Conservation (phyloP, 2,113 vertebrate species). For the Elgaria multicarinata region DNA sequence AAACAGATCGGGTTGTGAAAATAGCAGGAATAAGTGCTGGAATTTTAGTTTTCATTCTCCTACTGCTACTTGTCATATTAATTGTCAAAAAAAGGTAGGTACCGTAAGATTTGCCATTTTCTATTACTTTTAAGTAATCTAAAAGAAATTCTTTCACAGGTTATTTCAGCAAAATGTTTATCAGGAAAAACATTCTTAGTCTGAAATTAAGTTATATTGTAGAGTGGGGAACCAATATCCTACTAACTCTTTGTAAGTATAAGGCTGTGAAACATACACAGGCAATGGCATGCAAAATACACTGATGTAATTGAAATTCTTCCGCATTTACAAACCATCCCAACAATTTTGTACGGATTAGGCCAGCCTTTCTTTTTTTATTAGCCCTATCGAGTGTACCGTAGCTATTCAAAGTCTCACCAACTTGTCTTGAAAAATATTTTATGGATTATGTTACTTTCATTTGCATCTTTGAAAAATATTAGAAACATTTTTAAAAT, state of each 20-base stretch:
- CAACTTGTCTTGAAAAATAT: constrained; percentile 47
- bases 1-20: constrained; percentile 96
- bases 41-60: constrained; percentile 93
- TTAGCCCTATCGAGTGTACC: constrained; percentile 45
- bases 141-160: constrained; percentile 18
- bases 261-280: constrained; percentile 6
- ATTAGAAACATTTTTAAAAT: constrained; percentile 12
- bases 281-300: not conserved
- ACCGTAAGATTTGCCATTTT: constrained; percentile 7
- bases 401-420: constrained; percentile 29
- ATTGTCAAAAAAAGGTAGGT: constrained; percentile 97
- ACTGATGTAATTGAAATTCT: constrained; percentile 35
- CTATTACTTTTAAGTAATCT: not conserved
- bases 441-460: constrained; percentile 59
- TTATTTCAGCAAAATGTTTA: constrained; percentile 9
- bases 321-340: constrained; percentile 13
- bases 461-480: constrained; percentile 56
- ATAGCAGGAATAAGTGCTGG: constrained; percentile 97
- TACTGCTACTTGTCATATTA: constrained; percentile 93
- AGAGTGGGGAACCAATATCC: not conserved
- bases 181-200: constrained; percentile 10
- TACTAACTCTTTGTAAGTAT: constrained; percentile 25
- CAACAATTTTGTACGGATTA: constrained; percentile 48
- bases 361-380: constrained; percentile 46
- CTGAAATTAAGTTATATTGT: not conserved